These are phyloP conservation scores for Leucopsar rothschildi DNA, from an alignment of 2,113 vertebrate species.

Conservation along the genomic window DNA sequence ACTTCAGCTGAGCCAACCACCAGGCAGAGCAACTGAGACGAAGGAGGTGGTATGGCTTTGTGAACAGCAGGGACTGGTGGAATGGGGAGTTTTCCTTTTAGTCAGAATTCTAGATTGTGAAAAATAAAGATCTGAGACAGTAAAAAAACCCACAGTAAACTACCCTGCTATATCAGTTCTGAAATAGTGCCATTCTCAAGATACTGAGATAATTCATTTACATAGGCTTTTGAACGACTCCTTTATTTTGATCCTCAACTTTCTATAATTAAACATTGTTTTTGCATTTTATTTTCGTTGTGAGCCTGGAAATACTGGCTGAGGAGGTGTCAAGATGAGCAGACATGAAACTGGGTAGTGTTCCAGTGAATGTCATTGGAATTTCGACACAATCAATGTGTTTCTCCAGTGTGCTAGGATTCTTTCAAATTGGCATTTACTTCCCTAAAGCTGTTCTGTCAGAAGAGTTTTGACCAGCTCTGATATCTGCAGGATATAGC, in stretches of 20 bases:
- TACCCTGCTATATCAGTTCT: not conserved
- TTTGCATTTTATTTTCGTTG: not conserved
- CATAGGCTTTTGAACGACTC: not conserved
- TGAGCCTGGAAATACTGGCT: not conserved
- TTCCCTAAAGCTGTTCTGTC: not conserved
- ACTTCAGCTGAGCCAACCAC: not conserved
- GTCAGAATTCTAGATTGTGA: not conserved
- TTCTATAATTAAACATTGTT: not conserved
- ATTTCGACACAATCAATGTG: not conserved
- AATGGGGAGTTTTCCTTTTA: not conserved
- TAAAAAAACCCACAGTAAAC: not conserved
- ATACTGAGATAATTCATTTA: not conserved
- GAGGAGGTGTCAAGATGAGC: not conserved
- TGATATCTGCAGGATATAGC: not conserved
- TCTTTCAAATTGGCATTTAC: not conserved
- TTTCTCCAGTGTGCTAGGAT: not conserved
- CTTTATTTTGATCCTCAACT: not conserved
- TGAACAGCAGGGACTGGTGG: not conserved
- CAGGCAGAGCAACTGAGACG: not conserved
- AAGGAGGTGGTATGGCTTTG: not conserved
- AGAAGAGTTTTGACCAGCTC: not conserved
- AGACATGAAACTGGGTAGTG: not conserved
- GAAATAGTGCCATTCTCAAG: not conserved
- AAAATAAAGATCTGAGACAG: not conserved
- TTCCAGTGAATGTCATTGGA: not conserved